phyloP scores from a whole-genome alignment of 2,797 vertebrate species.

The Rhadinocentrus ornatus region DNA sequence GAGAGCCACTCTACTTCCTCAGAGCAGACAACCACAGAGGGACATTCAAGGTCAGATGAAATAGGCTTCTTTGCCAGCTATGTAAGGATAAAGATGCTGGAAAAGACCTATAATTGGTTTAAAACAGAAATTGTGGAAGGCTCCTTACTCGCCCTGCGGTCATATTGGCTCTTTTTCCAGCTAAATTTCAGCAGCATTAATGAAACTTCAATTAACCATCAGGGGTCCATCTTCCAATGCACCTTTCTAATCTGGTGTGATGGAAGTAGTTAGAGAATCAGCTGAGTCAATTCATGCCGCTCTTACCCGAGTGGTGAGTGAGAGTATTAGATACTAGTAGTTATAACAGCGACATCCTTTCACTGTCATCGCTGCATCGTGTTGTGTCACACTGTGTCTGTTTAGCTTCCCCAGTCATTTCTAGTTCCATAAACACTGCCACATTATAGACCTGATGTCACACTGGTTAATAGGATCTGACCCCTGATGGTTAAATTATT shows the following conservation, averaged over 20 bases:
- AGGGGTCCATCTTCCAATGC: constrained; percentile 71
- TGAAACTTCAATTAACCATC: constrained; percentile 83
- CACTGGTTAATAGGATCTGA: constrained; percentile 75
- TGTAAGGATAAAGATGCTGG: constrained; percentile 70
- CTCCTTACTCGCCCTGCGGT: constrained; percentile 72
- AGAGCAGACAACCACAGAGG: constrained; percentile 73
- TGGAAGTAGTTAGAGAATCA: constrained; percentile 70
- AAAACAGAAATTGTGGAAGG: constrained; percentile 71
- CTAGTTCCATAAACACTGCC: constrained; percentile 60
- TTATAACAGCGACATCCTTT: constrained; percentile 41
- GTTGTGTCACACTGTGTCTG: constrained; percentile 50
- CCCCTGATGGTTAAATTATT: constrained; percentile 81
- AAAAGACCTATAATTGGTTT: constrained; percentile 83
- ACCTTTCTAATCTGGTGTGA: constrained; percentile 74
- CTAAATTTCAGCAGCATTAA: constrained; percentile 78
- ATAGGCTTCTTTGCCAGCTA: constrained; percentile 72
- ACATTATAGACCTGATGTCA: constrained; percentile 64
- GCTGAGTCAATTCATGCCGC: constrained; percentile 61
- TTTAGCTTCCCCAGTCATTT: constrained; percentile 51
- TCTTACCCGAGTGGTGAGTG: constrained; percentile 39
- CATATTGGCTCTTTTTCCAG: constrained; percentile 68
- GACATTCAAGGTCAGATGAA: constrained; percentile 83
- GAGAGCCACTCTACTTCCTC: constrained; percentile 73
- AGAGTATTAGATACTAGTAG: constrained; percentile 39
- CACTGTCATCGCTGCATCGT: constrained; percentile 37